Conservation (phyloP, 2,797 vertebrate genomes). For the Podarcis lilfordi region DNA sequence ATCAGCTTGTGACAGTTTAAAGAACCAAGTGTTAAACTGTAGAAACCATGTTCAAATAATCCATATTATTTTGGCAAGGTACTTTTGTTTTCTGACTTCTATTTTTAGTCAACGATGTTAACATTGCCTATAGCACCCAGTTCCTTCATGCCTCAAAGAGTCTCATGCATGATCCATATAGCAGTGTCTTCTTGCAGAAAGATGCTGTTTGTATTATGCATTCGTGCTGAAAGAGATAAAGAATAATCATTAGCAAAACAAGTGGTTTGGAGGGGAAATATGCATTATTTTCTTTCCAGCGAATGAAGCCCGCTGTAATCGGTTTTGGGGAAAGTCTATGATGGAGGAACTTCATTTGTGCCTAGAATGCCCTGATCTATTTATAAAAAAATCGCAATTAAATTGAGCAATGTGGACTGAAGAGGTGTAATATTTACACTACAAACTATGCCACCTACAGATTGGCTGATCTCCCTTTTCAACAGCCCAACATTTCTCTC, state of each 20-base stretch:
- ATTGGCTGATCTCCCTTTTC: neutral
- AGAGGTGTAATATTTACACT: constrained; percentile 12
- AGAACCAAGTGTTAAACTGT: constrained; percentile 9
- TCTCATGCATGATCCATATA: constrained; percentile 21
- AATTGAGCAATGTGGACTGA: constrained; percentile 10
- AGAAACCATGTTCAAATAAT: neutral
- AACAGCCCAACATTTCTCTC: neutral
- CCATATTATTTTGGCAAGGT: constrained; percentile 22
- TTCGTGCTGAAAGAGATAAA: constrained; percentile 50
- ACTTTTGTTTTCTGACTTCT: constrained; percentile 20
- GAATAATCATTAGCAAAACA: constrained; percentile 44
- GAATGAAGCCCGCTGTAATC: constrained; percentile 31
- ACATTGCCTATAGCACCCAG: constrained; percentile 16
- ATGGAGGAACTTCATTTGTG: constrained; percentile 9
- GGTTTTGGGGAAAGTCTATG: constrained; percentile 9
- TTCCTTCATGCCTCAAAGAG: constrained; percentile 19
- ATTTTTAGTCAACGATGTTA: constrained; percentile 35
- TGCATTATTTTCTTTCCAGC: constrained; percentile 49
- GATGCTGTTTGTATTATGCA: constrained; percentile 48
- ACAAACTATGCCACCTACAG: neutral
- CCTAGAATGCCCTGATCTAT: neutral
- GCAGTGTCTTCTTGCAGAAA: constrained; percentile 40
- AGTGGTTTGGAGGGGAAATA: constrained; percentile 18
- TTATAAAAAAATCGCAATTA: neutral
- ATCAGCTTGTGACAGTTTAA: neutral